These are phyloP conservation scores for Campoplex capitator DNA, from an alignment of 2,888 invertebrate genomes.

Conservation along the genomic window DNA sequence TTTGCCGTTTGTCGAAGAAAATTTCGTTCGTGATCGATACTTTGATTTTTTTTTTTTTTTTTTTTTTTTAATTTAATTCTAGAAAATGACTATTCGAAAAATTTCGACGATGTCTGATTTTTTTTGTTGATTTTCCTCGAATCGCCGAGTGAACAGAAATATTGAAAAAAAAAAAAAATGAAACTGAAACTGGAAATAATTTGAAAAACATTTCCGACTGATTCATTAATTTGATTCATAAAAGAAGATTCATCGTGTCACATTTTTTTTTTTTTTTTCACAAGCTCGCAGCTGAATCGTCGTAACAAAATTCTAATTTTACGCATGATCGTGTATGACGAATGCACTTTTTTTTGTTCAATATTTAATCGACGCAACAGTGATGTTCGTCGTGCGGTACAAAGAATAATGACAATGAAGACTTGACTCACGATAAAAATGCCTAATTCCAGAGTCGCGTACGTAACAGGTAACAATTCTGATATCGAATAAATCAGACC, in stretches of 20 bases:
- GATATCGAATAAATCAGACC: not conserved
- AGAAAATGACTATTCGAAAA: not conserved
- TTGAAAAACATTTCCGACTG: not conserved
- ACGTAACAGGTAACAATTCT: slow-evolving; percentile 20
- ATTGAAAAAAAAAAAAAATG: not conserved
- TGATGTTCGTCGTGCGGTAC: not conserved
- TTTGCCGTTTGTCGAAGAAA: too few relatives aligned
- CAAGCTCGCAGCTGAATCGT: not conserved
- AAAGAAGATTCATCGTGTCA: not conserved
- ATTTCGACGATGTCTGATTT: not conserved
- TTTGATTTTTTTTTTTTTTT: not conserved
- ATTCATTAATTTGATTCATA: not conserved
- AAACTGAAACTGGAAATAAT: not conserved
- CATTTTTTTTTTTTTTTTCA: not conserved
- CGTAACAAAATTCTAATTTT: not conserved
- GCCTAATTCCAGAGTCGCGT: slow-evolving; percentile 6
- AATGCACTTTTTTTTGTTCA: not conserved
- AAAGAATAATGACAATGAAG: slow-evolving; percentile 14
- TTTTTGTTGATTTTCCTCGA: not conserved
- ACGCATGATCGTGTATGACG: not conserved
- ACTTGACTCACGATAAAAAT: slow-evolving; percentile 12
- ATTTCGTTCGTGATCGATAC: not conserved
- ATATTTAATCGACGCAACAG: slow-evolving; percentile 1
- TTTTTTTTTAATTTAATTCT: not conserved
- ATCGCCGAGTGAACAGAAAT: not conserved